These are phyloP conservation scores for Phycodurus eques DNA, from an alignment of 2,113 vertebrate genomes.

Conservation along the genomic window DNA sequence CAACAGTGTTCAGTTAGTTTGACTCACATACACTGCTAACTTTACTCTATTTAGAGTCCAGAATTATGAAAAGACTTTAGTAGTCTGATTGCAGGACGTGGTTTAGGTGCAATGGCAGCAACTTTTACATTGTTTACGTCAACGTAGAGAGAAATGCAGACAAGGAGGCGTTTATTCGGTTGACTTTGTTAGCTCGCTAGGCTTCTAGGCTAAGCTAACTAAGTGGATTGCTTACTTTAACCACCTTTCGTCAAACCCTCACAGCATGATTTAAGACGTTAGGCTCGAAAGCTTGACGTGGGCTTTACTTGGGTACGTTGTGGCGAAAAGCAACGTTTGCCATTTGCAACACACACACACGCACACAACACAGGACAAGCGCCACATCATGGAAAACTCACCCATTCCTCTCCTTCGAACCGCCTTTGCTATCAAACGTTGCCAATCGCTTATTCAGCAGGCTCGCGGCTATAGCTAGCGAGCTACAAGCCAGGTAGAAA, in stretches of 20 bases:
- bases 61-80: background rate
- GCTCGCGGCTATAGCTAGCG: constrained; percentile 39
- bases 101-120: background rate
- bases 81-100: no score
- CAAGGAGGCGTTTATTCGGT: constrained; percentile 44
- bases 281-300: background rate
- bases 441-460: constrained; percentile 52
- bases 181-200: constrained; percentile 29
- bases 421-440: constrained; percentile 44
- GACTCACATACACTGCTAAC: background rate
- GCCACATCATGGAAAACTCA: constrained; percentile 70
- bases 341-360: background rate
- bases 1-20: background rate
- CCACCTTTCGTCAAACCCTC: background rate
- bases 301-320: background rate
- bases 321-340: background rate
- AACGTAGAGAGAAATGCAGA: constrained; percentile 19
- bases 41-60: background rate
- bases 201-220: constrained; percentile 47
- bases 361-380: background rate
- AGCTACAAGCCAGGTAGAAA: constrained; percentile 48
- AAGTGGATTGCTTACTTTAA: constrained; percentile 36
- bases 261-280: background rate
- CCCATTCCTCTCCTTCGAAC: constrained; percentile 70
- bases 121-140: background rate